Evolutionary conservation across 2,113 vertebrate species (phyloP), one percentile per base, ranked within the genome.

Genomic region (Pithys albifrons): DNA sequence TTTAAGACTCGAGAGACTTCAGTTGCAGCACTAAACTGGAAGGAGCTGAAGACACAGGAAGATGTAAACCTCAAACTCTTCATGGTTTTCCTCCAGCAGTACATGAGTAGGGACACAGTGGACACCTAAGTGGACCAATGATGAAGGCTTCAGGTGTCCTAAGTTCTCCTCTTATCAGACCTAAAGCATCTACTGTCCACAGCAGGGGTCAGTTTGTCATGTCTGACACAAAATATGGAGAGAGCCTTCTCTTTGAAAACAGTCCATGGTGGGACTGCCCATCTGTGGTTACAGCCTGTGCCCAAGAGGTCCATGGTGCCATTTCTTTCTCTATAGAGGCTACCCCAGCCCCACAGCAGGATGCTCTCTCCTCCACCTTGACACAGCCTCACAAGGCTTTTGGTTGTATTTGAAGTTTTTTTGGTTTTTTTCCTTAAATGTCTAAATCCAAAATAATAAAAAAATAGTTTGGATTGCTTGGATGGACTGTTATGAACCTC

Each of bases 51-150:
- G 24, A 25, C 64, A 72, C 14, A 31, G 33, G 75, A 76, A 55
- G 33, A 37, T 89, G 35, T 27, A 77, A 49, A 43, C 43, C 22
- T 51, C 35, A 57, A 76, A 17, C 19, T 54, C 33, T 48, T 66
- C 28, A 18, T 71, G 6, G 1, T 33, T 73, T 43, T 19, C 14
- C 10, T 92, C 24, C 33, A 33, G 28, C 28, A 85, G 43, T 19
- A 24, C 3, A 0, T 13, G n/a, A 41, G 14, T 7, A 73, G 39
- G n/a, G 29, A 58, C 8, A 5, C 17, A 17, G n/a, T 31, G 22
- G 7, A 46, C 37, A 37, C 19, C 13, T 43, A 73, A 67, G n/a
- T 1, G 1, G 31, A 31, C 19, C 17, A 49, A 0, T 8, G 39
- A 33, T 49, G 55, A 70, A 67, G 18, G 48, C 55, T 49, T 78